Evolutionary conservation across 2,888 invertebrate species (phyloP), one percentile per base, ranked within the genome.

Genomic region (Temnothorax ravouxi): DNA sequence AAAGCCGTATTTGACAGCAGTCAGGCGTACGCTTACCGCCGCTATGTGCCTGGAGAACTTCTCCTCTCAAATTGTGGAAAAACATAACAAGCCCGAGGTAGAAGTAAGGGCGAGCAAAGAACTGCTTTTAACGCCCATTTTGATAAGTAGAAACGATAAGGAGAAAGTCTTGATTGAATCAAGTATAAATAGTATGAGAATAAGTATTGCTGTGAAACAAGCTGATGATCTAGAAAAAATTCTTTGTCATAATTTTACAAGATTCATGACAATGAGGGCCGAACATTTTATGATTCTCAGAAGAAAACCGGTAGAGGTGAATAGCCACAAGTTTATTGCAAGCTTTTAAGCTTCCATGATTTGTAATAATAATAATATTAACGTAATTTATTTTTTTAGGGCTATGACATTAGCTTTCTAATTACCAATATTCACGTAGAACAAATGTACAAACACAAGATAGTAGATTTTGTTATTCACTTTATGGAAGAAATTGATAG

Each of bases 401-500:
- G 99, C 72, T 99, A 99, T 95, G 99, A 99, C 95, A 99, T 99
- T 94, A 99, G 99, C 94, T 99, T 99, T 95, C 96, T 99, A 90
- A 99, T 99, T 91, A 99, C 99, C 47, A 99, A 99, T 95, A 98
- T 99, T 95, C 99, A 99, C 95, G 99, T 99, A 15, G 99, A 99
- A 95, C 98, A 99, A 95, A 99, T 99, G 99, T 99, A 98, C 96
- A 99, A 99, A 96, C 99, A 99, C 95, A 99, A 99, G 95, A 95
- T 99, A 92, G 99, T 99, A 11, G 99, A 99, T 95, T 99, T 99
- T 95, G 98, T 99, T 79, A 99, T 99, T 94, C 98, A 99, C 95
- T 99, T 99, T 95, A 99, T 99, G 99, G 99, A 99, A 95, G 99
- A 99, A 96, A 99, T 99, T 91, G 99, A 99, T 95, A 99, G 99